These are phyloP conservation scores for Leptodirus hochenwartii DNA, from an alignment of 2,888 invertebrate species.

Conservation along the genomic window DNA sequence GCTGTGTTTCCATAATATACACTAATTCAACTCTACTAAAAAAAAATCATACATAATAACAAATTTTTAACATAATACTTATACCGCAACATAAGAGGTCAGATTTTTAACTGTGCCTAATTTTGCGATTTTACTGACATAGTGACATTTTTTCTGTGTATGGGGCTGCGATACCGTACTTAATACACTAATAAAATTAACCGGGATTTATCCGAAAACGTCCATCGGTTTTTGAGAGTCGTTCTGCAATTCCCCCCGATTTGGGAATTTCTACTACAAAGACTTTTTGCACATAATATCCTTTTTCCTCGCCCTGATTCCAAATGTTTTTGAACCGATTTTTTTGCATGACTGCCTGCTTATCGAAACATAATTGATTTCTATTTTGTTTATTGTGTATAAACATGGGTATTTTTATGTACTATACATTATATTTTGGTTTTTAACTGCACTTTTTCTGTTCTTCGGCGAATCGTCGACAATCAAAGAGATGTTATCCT, in stretches of 20 bases:
- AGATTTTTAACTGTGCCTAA: conserved; percentile 13
- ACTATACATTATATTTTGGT: conserved; percentile 36
- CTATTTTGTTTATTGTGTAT: conserved; percentile 12
- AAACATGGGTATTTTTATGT: conserved; percentile 19
- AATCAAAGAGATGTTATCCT: conserved; percentile 54
- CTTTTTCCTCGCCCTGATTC: conserved; percentile 46
- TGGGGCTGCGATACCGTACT: conserved; percentile 64
- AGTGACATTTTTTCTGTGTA: conserved; percentile 81
- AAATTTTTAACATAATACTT: too few species aligned
- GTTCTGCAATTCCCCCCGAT: conserved; percentile 41
- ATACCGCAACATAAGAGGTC: too few species aligned
- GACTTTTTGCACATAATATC: conserved; percentile 46
- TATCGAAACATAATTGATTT: conserved; percentile 13
- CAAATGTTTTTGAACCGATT: conserved; percentile 24
- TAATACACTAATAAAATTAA: conserved; percentile 26
- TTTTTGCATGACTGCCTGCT: conserved; percentile 35
- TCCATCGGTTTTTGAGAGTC: conserved; percentile 52
- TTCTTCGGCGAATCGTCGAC: conserved; percentile 35
- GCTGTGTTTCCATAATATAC: too few species aligned
- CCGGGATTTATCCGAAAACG: conserved; percentile 25
- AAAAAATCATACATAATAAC: too few species aligned
- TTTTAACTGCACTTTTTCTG: conserved; percentile 45
- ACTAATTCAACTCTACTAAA: too few species aligned
- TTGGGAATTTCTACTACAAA: conserved; percentile 21
- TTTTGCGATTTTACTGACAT: conserved; percentile 26